phyloP scores from a whole-genome alignment of 1,140 invertebrate species.

The Drosophila ironensis region DNA sequence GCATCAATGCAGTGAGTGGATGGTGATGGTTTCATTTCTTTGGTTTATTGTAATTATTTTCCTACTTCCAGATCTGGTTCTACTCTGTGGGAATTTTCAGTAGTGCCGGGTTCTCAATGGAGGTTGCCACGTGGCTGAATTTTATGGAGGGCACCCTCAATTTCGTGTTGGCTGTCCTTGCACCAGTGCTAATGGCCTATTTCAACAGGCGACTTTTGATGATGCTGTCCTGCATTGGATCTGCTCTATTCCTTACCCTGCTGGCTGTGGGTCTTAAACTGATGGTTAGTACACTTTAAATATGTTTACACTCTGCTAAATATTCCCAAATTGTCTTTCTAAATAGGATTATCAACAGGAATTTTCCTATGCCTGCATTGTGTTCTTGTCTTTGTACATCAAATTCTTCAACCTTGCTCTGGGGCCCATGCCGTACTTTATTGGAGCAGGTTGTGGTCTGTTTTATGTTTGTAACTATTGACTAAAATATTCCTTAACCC shows the following conservation, averaged over 20 bases:
- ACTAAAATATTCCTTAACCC: background rate
- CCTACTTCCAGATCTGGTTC: conserved; percentile 85
- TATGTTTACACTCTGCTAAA: background rate
- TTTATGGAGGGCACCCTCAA: conserved; percentile 86
- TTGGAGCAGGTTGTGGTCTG: conserved; percentile 82
- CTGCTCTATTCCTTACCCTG: conserved; percentile 83
- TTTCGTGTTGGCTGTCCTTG: conserved; percentile 84
- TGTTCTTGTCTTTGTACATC: conserved; percentile 87
- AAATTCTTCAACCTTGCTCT: conserved; percentile 90
- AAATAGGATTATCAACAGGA: conserved; percentile 56
- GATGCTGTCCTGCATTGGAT: conserved; percentile 83
- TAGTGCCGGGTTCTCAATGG: conserved; percentile 83
- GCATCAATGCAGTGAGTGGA: conserved; percentile 90
- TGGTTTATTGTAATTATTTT: background rate
- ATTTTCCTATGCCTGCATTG: conserved; percentile 85
- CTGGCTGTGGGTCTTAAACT: conserved; percentile 83
- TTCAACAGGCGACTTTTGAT: conserved; percentile 84
- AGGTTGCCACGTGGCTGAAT: conserved; percentile 84
- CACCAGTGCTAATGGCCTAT: conserved; percentile 83
- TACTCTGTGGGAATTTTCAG: conserved; percentile 87
- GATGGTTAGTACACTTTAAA: conserved; percentile 82
- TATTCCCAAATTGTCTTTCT: background rate
- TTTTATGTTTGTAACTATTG: too few species aligned
- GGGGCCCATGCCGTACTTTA: conserved; percentile 92
- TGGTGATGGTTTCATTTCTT: too few species aligned